Percentiles rank a stretch among this genome's conserved stretches.
Conservation (phyloP, 1,140 invertebrate species). For the Calephelis nemesis region DNA sequence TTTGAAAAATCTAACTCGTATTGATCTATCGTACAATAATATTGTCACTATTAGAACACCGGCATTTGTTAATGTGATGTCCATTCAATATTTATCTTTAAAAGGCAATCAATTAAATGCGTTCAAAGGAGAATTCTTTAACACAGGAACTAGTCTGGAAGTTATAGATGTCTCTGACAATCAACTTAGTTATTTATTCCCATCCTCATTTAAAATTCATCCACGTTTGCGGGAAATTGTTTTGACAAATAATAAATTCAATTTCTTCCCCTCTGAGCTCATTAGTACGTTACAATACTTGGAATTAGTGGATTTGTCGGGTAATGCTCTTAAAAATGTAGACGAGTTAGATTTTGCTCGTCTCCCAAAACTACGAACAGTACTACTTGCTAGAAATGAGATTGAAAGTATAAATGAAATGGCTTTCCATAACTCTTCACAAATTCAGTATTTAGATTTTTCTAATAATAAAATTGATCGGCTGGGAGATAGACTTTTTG, state of each 20-base stretch:
- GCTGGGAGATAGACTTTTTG: slow-evolving; percentile 89
- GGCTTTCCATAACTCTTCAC: slow-evolving; percentile 94
- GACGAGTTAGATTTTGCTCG: slow-evolving; percentile 92
- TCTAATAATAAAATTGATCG: slow-evolving; percentile 87
- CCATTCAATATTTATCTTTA: slow-evolving; percentile 83
- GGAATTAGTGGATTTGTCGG: slow-evolving; percentile 86
- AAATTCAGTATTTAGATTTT: slow-evolving; percentile 90
- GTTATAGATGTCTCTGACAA: slow-evolving; percentile 87
- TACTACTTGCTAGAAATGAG: slow-evolving; percentile 86
- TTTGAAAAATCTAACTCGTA: slow-evolving; percentile 84
- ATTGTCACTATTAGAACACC: slow-evolving; percentile 87
- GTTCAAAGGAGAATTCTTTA: slow-evolving; percentile 90
- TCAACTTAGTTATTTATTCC: slow-evolving; percentile 88
- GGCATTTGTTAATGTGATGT: slow-evolving; percentile 84
- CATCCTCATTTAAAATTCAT: slow-evolving; percentile 90
- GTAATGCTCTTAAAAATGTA: slow-evolving; percentile 87
- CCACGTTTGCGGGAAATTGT: slow-evolving; percentile 84
- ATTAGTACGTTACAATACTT: slow-evolving; percentile 87
- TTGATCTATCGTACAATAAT: slow-evolving; percentile 88
- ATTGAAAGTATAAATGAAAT: slow-evolving; percentile 90
- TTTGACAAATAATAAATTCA: slow-evolving; percentile 87
- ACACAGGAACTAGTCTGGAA: slow-evolving; percentile 85
- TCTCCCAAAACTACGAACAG: slow-evolving; percentile 83
- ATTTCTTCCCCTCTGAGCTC: slow-evolving; percentile 90
- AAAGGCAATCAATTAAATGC: slow-evolving; percentile 86